Percentiles rank a stretch among this genome's conserved stretches.
Conservation (phyloP, 2,113 vertebrate genomes). For the Sigmodon hispidus region DNA sequence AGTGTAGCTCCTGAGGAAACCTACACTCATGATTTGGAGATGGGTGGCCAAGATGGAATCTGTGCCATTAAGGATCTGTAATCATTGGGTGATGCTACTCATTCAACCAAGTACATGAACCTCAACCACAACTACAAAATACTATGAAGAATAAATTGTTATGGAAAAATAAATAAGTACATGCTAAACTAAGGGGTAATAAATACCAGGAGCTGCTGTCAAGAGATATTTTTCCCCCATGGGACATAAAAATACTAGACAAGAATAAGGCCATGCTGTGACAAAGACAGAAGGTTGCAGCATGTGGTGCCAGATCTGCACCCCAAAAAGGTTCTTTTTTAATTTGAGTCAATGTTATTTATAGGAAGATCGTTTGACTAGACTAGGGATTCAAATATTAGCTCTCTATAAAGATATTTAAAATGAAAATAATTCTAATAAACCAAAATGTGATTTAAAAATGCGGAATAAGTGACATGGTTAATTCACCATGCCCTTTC, state of each 20-base stretch:
- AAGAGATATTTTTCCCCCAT: neutral
- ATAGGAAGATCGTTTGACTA: neutral
- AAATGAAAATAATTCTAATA: slow-evolving; percentile 14
- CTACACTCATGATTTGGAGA: neutral
- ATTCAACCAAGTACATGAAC: slow-evolving; percentile 13
- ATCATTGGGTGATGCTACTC: slow-evolving; percentile 12
- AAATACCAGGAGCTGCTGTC: neutral
- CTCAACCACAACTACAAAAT: slow-evolving; percentile 20
- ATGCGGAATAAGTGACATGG: neutral
- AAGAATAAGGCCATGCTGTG: neutral
- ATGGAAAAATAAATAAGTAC: slow-evolving; percentile 59
- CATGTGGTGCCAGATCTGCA: neutral
- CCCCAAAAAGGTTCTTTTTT: neutral
- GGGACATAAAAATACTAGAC: neutral
- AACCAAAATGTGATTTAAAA: slow-evolving; percentile 57
- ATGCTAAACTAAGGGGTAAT: slow-evolving; percentile 48
- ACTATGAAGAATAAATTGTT: slow-evolving; percentile 64
- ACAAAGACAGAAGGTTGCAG: slow-evolving; percentile 22
- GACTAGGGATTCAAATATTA: neutral
- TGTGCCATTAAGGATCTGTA: neutral
- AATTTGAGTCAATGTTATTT: neutral
- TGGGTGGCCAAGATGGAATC: neutral
- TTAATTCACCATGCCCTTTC: neutral
- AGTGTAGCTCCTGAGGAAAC: neutral
- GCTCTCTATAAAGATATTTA: neutral